phyloP scores from a whole-genome alignment of 2,888 invertebrate genomes.

The Sceliomorpha sp. region DNA sequence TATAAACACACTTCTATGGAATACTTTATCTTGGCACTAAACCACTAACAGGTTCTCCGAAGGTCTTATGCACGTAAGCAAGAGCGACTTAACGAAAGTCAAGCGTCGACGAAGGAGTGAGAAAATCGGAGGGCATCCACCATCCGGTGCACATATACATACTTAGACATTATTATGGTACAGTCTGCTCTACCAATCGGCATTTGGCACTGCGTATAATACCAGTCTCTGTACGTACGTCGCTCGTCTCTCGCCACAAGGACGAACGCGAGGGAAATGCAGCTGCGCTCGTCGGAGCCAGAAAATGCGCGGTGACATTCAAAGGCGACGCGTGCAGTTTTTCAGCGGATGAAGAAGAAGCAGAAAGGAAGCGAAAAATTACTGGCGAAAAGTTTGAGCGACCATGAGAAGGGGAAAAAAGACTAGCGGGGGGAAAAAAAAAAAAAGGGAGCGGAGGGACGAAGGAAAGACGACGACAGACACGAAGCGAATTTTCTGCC shows the following conservation, averaged over 20 bases:
- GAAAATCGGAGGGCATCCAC: conserved; percentile 62
- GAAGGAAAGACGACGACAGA: too few species aligned
- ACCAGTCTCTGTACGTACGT: conserved; percentile 48
- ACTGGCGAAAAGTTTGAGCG: too few species aligned
- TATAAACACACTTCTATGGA: not conserved
- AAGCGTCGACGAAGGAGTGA: conserved; percentile 58
- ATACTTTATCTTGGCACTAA: conserved; percentile 57
- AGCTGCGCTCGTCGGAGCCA: conserved; percentile 11
- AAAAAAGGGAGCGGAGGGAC: too few species aligned
- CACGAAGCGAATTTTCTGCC: not conserved
- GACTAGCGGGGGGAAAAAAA: too few species aligned
- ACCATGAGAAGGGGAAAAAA: too few species aligned
- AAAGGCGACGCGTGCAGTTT: conserved; percentile 1
- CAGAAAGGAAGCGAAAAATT: conserved; percentile 9
- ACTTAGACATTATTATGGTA: conserved; percentile 61
- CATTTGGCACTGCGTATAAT: conserved; percentile 55
- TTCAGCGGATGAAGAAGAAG: not conserved
- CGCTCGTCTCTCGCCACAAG: conserved; percentile 57
- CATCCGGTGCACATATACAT: conserved; percentile 56
- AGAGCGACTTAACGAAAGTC: conserved; percentile 58
- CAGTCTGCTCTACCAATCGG: conserved; percentile 57
- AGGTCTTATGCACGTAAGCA: conserved; percentile 48
- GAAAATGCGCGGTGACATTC: conserved; percentile 33
- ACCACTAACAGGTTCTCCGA: conserved; percentile 63
- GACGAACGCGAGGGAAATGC: conserved; percentile 40